These are phyloP conservation scores for Odontophorus gujanensis DNA, from an alignment of 2,113 vertebrate genomes.

Conservation along the genomic window DNA sequence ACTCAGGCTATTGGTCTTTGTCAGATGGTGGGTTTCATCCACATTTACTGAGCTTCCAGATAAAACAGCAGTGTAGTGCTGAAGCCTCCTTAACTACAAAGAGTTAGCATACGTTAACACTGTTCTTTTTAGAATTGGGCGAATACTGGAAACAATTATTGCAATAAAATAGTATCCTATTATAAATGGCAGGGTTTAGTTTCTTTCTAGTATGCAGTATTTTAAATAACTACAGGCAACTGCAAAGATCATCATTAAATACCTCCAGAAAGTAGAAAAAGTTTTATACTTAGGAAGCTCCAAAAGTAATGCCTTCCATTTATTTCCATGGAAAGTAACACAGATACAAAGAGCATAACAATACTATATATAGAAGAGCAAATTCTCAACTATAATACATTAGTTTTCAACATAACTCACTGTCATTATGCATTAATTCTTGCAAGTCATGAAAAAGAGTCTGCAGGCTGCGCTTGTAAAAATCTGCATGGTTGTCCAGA, in stretches of 20 bases:
- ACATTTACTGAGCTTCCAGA: constrained; percentile 12
- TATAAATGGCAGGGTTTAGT: neutral
- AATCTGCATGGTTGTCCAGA: no score
- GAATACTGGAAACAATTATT: constrained; percentile 35
- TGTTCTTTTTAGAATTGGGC: constrained; percentile 29
- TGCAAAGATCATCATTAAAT: neutral
- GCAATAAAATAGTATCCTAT: neutral
- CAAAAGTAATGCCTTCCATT: neutral
- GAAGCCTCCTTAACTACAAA: constrained; percentile 40
- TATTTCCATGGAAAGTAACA: neutral
- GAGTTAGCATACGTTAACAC: constrained; percentile 5
- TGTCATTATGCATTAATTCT: neutral
- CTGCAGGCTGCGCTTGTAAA: no score
- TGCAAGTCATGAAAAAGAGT: no score
- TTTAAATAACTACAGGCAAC: neutral
- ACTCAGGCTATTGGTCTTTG: constrained; percentile 37
- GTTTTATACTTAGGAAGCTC: neutral
- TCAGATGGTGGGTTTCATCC: constrained; percentile 11
- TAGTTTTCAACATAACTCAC: neutral
- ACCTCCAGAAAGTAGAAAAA: neutral
- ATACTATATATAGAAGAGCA: neutral
- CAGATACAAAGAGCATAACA: neutral
- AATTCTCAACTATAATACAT: neutral
- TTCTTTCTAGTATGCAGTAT: constrained; percentile 1
- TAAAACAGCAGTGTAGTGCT: constrained; percentile 11